Conservation (phyloP, 2,888 invertebrate species). For the Mesochorus sp. region DNA sequence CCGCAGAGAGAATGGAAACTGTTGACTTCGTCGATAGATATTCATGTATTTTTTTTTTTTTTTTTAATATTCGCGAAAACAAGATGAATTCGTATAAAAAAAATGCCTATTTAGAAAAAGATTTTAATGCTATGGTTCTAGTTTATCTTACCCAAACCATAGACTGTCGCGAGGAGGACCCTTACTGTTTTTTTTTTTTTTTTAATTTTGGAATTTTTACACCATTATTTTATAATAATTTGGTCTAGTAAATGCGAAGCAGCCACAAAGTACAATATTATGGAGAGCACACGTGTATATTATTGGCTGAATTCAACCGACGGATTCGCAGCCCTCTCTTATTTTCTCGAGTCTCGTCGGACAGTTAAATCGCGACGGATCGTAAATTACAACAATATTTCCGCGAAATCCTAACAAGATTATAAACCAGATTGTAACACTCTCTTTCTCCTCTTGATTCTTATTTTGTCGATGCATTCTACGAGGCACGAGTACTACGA, state of each 20-base stretch:
- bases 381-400: constrained; percentile 82
- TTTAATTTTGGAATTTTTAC: too few relatives aligned
- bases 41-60: too few relatives aligned
- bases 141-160: too few relatives aligned
- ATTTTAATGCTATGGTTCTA: too few relatives aligned
- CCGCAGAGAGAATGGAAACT: background rate
- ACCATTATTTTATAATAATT: constrained; percentile 11
- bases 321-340: constrained; percentile 19
- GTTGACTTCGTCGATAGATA: background rate
- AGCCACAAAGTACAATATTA: constrained; percentile 18
- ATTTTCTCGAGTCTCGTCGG: constrained; percentile 29
- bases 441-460: constrained; percentile 28
- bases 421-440: constrained; percentile 79
- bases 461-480: constrained; percentile 17
- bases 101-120: too few relatives aligned
- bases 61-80: too few relatives aligned
- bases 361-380: constrained; percentile 73
- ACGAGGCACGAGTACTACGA: background rate
- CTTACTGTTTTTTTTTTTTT: too few relatives aligned
- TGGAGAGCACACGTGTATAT: background rate
- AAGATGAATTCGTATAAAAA: too few relatives aligned
- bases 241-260: too few relatives aligned
- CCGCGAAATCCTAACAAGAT: constrained; percentile 82
- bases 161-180: too few relatives aligned
- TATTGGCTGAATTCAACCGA: constrained; percentile 32